Conservation (phyloP, 1,140 invertebrate species). For the Drosophila pandora region DNA sequence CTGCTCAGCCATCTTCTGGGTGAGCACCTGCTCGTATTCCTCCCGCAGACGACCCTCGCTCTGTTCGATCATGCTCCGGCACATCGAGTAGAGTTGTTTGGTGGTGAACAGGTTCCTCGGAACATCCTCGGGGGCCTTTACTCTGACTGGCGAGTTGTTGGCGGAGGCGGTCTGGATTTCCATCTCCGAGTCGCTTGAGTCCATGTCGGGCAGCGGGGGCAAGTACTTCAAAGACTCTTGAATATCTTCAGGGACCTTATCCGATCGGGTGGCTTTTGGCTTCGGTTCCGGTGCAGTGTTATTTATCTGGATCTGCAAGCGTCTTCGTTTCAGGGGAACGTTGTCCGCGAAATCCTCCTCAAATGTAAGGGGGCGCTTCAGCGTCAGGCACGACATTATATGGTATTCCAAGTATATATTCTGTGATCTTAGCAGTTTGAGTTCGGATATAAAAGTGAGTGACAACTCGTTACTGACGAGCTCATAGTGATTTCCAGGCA, state of each 20-base stretch:
- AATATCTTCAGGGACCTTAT: background rate
- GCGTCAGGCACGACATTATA: conserved; percentile 9
- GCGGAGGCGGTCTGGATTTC: background rate
- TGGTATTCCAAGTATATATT: background rate
- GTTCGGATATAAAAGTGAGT: background rate
- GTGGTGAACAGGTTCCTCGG: conserved; percentile 1
- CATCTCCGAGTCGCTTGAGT: conserved; percentile 3
- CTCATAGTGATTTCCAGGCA: background rate
- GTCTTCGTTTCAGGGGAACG: no score
- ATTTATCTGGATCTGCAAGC: background rate
- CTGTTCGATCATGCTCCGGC: conserved; percentile 5
- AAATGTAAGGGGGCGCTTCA: background rate
- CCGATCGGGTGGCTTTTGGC: no score
- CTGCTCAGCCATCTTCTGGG: conserved; percentile 12
- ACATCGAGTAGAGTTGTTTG: conserved; percentile 12
- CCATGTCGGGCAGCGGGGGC: background rate
- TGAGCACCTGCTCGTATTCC: conserved; percentile 11
- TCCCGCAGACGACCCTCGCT: conserved; percentile 2
- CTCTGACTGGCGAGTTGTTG: background rate
- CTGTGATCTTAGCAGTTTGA: conserved; percentile 5
- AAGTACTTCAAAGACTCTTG: conserved; percentile 1
- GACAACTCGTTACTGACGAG: no score
- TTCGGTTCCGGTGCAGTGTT: background rate
- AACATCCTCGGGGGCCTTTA: background rate
- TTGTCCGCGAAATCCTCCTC: background rate